Evolutionary conservation across 2,113 vertebrate species (phyloP).

Genomic region (Eptesicus fuscus): DNA sequence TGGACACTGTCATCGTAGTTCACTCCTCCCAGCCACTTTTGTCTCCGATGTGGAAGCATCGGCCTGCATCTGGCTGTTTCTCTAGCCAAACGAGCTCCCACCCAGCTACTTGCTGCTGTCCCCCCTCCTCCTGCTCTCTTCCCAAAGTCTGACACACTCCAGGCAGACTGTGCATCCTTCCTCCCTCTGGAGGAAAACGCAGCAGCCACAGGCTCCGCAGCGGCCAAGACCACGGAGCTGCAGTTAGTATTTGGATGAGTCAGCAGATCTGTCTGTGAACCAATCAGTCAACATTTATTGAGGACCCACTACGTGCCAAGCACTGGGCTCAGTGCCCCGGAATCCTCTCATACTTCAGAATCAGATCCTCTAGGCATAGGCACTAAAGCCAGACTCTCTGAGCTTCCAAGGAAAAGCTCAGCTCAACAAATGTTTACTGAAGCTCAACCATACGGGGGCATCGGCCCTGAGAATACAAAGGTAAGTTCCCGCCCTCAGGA

Average conservation of each 20-base stretch:
- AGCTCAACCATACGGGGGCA: not conserved
- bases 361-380: too few species aligned
- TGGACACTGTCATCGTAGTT: not conserved
- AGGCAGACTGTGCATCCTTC: not conserved
- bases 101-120: not conserved
- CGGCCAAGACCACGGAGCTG: not conserved
- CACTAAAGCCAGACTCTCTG: not conserved
- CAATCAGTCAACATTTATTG: not conserved
- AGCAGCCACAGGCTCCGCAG: not conserved
- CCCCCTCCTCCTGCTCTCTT: not conserved
- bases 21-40: not conserved
- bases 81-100: not conserved
- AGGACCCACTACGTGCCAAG: not conserved
- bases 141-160: fast-evolving
- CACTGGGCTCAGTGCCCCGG: not conserved
- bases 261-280: not conserved
- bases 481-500: not conserved
- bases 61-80: not conserved
- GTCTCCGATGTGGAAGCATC: not conserved
- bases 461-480: not conserved
- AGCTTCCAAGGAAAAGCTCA: not conserved
- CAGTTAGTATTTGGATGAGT: not conserved
- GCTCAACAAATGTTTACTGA: not conserved
- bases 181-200: not conserved
- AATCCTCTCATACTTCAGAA: not conserved